A percentile compares a stretch with the other conserved stretches of the same genome.
phyloP scores from a whole-genome alignment of 1,140 invertebrate genomes.

The Aphidius gifuensis region DNA sequence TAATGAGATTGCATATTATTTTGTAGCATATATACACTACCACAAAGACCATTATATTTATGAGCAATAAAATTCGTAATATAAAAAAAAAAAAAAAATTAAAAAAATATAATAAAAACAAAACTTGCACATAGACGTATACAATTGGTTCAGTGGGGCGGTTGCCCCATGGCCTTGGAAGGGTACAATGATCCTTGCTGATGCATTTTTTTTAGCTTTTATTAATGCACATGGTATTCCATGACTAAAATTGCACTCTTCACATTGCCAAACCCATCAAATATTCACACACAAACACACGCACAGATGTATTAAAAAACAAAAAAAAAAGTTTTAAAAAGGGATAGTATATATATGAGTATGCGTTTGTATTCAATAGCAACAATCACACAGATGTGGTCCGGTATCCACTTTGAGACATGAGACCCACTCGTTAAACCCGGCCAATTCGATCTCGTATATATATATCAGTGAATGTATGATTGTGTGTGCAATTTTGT shows the following conservation, averaged over 20 bases:
- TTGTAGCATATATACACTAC: conserved; percentile 6
- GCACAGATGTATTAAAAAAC: too few relatives aligned
- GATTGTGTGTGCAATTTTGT: background rate
- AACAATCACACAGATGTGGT: background rate
- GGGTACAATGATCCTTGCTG: conserved; percentile 48
- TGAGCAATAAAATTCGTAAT: conserved; percentile 34
- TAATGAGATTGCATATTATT: background rate
- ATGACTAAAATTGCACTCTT: conserved; percentile 24
- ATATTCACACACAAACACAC: background rate
- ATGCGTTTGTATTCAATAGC: too few relatives aligned
- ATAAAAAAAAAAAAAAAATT: conserved; percentile 14
- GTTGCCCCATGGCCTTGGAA: conserved; percentile 52
- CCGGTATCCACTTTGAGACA: conserved; percentile 9
- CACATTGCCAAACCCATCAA: conserved; percentile 1
- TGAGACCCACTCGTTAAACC: conserved; percentile 4
- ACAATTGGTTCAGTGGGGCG: conserved; percentile 57
- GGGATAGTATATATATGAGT: too few relatives aligned
- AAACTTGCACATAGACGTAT: conserved; percentile 25
- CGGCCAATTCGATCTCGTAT: background rate
- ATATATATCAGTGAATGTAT: background rate
- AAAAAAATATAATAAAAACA: background rate
- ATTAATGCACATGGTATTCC: conserved; percentile 24
- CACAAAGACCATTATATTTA: conserved; percentile 20
- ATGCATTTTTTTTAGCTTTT: conserved; percentile 4
- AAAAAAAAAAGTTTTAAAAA: too few relatives aligned